Percentiles rank a stretch among this genome's conserved stretches.
Evolutionary conservation across 2,113 vertebrate genomes (phyloP).

Genomic region (Actenoides hombroni): DNA sequence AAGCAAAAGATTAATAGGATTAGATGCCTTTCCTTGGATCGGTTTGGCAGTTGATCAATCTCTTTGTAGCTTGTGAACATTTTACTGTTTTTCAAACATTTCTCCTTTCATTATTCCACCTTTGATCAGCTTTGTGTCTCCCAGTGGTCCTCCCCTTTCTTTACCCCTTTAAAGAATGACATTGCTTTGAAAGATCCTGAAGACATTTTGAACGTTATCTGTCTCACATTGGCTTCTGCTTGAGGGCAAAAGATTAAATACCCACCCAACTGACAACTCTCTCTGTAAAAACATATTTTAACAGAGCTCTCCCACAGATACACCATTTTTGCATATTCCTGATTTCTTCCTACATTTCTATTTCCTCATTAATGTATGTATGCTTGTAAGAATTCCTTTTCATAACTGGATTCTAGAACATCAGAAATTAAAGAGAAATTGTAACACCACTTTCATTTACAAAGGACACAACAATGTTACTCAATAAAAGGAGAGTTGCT

Average conservation of each 20-base stretch:
- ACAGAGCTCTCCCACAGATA: not conserved
- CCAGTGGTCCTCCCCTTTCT: not conserved
- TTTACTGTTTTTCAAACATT: not conserved
- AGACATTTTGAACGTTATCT: not conserved
- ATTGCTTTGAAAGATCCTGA: not conserved
- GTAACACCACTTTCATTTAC: not conserved
- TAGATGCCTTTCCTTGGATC: slow-evolving; percentile 9
- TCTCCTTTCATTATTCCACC: not conserved
- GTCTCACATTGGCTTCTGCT: not conserved
- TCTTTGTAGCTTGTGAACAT: not conserved
- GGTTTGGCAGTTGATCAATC: not conserved
- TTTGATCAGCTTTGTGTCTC: not conserved
- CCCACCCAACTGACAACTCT: not conserved
- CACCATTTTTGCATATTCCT: not conserved
- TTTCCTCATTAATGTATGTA: not conserved
- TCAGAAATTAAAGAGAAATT: not conserved
- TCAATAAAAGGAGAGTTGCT: not conserved
- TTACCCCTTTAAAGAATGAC: not conserved
- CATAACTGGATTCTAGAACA: not conserved
- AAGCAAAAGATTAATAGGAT: slow-evolving; percentile 58
- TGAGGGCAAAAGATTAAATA: not conserved
- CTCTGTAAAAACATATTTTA: not conserved
- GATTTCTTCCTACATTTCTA: not conserved
- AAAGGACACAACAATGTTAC: not conserved
- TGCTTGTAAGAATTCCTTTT: not conserved